Base-by-base conservation (phyloP, 2,797 vertebrate genomes). In the Pipistrellus pipistrellus region DNA sequence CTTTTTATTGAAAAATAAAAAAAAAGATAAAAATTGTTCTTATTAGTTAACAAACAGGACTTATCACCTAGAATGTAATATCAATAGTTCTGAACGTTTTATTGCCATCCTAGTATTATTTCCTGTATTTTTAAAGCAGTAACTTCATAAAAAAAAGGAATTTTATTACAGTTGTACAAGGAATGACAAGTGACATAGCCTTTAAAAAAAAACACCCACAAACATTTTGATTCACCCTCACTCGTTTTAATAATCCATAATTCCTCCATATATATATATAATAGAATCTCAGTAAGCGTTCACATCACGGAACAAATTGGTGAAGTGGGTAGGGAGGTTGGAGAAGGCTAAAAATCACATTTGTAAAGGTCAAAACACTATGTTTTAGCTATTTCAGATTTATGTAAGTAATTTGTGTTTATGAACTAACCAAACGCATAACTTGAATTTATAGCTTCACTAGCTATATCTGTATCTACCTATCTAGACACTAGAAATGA, bases 351-450 rank as follows among this genome's bases (percentile, higher is more conserved):
- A 88, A 85, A 85, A 72, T 21, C n/a, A 59, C 17, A 76, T 46
- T 57, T 62, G 2, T 14, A 77, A 25, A 51, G 4, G 23, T 66
- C 76, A 71, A 82, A 82, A 88, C 13, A 85, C 6, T 51, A 6
- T n/a, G 41, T 32, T 78, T 88, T 51, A 23, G 21, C 18, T 30
- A 21, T 66, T 90, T 73, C 21, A 25, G 18, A 55, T 73, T 62
- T 51, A 64, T 62, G 85, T 75, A 85, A 95, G 18, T 71, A 71
- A 75, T 11, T 46, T 69, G 48, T n/a, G 48, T n/a, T n/a, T 75
- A 75, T 15, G 48, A 71, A 20, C 48, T 57, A 88, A 92, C 4
- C 30, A 93, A 27, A 72, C 17, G 38, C 21, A 21, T 30, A 83
- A 80, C 7, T 68, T 62, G 12, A 14, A 73, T 69, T 88, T 66